Conservation (phyloP, 2,888 invertebrate species). For the Marronus borbonicus region DNA sequence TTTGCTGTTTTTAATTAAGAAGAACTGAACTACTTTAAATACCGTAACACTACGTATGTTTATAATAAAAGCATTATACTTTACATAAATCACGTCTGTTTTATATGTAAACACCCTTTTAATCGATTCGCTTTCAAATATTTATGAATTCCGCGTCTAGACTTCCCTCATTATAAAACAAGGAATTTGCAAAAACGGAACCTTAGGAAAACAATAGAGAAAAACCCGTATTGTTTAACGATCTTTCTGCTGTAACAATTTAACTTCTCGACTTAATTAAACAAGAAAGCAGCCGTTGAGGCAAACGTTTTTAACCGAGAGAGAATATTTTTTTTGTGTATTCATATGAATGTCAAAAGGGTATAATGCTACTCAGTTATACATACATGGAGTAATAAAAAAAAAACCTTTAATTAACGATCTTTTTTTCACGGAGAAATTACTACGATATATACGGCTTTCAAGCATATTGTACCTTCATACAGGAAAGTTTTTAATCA, state of each 20-base stretch:
- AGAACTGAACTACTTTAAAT: no score
- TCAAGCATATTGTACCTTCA: background rate
- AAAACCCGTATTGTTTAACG: background rate
- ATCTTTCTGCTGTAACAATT: background rate
- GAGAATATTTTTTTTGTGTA: slow-evolving; percentile 6
- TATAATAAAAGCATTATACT: no score
- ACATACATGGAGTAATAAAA: background rate
- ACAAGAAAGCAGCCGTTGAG: slow-evolving; percentile 1
- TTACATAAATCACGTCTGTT: no score
- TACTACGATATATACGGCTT: background rate
- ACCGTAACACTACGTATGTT: no score
- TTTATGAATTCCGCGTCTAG: no score
- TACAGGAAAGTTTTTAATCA: slow-evolving; percentile 7
- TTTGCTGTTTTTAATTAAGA: no score
- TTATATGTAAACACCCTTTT: no score
- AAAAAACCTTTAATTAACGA: slow-evolving; percentile 3
- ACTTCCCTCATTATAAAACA: background rate
- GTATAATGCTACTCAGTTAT: background rate
- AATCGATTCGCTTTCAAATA: no score
- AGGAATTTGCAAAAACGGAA: background rate
- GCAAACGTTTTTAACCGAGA: background rate
- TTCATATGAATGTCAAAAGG: background rate
- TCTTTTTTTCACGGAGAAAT: background rate
- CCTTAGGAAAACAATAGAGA: background rate
- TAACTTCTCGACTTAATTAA: background rate